Evolutionary conservation across 2,888 invertebrate species (phyloP).

Genomic region (Rhyacophila evoluta): DNA sequence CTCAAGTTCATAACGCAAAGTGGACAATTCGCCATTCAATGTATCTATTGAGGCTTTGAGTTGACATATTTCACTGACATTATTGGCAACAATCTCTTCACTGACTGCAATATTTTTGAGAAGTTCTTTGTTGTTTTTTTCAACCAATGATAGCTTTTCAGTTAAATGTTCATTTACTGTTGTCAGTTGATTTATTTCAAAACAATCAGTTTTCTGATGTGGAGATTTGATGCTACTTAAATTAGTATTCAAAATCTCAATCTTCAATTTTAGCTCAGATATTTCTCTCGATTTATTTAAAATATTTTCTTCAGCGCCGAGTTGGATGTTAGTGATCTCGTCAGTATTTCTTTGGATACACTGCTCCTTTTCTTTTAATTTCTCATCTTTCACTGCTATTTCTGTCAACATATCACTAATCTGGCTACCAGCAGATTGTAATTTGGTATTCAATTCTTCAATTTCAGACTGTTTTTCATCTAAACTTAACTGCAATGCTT

Average conservation of each 20-base stretch:
- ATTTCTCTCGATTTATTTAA: neutral
- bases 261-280: neutral
- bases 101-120: neutral
- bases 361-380: neutral
- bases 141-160: neutral
- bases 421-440: neutral
- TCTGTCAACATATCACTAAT: neutral
- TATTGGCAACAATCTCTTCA: neutral
- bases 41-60: neutral
- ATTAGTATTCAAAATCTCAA: neutral
- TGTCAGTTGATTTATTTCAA: neutral
- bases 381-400: neutral
- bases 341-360: neutral
- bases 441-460: neutral
- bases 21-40: neutral
- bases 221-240: neutral
- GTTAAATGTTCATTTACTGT: neutral
- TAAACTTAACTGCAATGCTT: neutral
- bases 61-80: neutral
- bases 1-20: neutral
- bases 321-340: neutral
- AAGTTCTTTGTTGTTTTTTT: neutral
- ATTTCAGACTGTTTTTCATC: neutral
- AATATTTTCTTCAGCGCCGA: neutral
- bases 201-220: neutral